These are phyloP conservation scores for Adelognathus sp. DNA, from an alignment of 2,888 invertebrate genomes.

Conservation along the genomic window DNA sequence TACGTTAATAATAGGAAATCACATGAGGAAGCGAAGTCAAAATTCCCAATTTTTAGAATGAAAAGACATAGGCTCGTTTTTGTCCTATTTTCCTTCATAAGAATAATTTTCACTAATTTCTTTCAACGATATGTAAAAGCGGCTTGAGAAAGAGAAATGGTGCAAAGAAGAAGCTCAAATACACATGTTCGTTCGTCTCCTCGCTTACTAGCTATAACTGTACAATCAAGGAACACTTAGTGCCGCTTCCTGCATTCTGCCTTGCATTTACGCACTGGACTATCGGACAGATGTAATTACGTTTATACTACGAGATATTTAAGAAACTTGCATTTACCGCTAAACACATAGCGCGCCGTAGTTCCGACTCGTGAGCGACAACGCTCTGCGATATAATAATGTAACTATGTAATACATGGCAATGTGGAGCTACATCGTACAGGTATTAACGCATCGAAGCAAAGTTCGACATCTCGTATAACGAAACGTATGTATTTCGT, in stretches of 20 bases:
- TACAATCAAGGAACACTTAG: slow-evolving; percentile 24
- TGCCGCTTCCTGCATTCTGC: slow-evolving; percentile 40
- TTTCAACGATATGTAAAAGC: too few relatives aligned
- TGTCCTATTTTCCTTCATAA: too few relatives aligned
- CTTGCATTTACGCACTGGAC: background rate
- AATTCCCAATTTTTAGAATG: too few relatives aligned
- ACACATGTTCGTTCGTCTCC: background rate
- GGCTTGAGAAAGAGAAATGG: background rate
- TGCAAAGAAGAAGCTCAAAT: background rate
- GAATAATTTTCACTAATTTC: too few relatives aligned
- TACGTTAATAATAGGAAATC: too few relatives aligned
- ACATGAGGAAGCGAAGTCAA: too few relatives aligned
- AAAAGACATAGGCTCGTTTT: too few relatives aligned
- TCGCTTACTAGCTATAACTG: slow-evolving; percentile 20
- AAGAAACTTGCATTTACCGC: background rate
- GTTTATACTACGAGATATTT: background rate
- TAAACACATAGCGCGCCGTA: background rate
- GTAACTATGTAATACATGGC: background rate
- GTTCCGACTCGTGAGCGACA: background rate
- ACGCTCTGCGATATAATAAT: background rate
- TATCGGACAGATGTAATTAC: slow-evolving; percentile 18
- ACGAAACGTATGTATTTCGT: slow-evolving; percentile 40
- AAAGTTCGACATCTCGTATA: background rate
- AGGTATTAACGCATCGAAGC: background rate
- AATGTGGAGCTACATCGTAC: too few relatives aligned